phyloP scores from a whole-genome alignment of 2,113 vertebrate genomes.

The Pseudolaguvia tuberculata region DNA sequence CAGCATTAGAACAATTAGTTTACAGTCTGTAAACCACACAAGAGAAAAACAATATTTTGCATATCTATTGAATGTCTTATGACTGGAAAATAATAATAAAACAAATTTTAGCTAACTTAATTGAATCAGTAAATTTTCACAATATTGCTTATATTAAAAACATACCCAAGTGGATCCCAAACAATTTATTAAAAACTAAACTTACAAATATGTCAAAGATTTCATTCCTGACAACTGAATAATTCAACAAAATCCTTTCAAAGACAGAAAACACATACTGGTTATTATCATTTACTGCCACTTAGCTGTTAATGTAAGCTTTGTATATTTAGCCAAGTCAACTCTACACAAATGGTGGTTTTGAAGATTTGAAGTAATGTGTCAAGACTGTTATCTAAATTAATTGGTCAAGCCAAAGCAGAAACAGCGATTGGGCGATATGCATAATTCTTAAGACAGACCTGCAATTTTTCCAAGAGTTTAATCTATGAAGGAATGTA shows the following conservation, averaged over 20 bases:
- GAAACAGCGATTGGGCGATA: conserved; percentile 28
- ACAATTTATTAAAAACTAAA: conserved; percentile 15
- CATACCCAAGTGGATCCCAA: conserved; percentile 10
- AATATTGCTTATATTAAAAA: conserved; percentile 32
- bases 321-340: conserved; percentile 45
- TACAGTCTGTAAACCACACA: background rate
- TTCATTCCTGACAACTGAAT: conserved; percentile 33
- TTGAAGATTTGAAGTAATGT: conserved; percentile 36
- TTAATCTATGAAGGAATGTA: conserved; percentile 41
- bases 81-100: background rate
- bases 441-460: conserved; percentile 24
- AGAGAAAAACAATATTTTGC: background rate
- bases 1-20: background rate
- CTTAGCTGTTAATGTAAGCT: conserved; percentile 45
- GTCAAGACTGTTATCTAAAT: conserved; percentile 41
- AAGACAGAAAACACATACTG: conserved; percentile 29
- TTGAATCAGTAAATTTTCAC: background rate
- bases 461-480: conserved; percentile 30
- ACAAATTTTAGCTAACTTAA: background rate
- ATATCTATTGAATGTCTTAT: background rate
- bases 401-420: conserved; percentile 44
- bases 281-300: conserved; percentile 40
- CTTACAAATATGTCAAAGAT: conserved; percentile 24
- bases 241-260: conserved; percentile 37
- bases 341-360: conserved; percentile 37